A percentile compares a stretch with the other conserved stretches of the same genome.
These are phyloP conservation scores for Psylliodes chrysocephalus DNA, from an alignment of 2,888 invertebrate species.

Conservation along the genomic window DNA sequence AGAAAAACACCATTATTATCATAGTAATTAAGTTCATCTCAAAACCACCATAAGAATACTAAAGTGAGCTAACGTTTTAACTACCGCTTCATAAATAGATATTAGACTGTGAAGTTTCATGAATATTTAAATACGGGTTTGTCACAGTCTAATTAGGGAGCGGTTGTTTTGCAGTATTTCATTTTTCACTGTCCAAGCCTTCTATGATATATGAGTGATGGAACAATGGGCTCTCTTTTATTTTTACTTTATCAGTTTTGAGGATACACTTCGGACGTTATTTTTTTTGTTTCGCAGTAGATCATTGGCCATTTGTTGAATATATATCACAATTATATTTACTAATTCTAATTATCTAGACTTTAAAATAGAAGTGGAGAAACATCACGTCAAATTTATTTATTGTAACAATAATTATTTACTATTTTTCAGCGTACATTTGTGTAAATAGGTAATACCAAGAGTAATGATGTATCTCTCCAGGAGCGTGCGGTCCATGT, in stretches of 20 bases:
- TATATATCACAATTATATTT: too few species aligned
- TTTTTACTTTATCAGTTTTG: conserved; percentile 37
- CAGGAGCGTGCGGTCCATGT: too few species aligned
- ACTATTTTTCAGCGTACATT: too few species aligned
- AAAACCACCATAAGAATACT: conserved; percentile 28
- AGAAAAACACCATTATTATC: conserved; percentile 61
- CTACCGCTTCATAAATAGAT: conserved; percentile 44
- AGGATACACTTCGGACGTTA: conserved; percentile 2
- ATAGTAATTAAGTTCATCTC: conserved; percentile 58
- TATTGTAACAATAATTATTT: too few species aligned
- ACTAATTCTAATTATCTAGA: too few species aligned
- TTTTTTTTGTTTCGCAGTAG: too few species aligned
- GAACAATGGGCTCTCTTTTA: conserved; percentile 31
- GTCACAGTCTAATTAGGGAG: conserved; percentile 42
- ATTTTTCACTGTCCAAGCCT: conserved; percentile 57
- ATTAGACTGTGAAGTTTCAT: conserved; percentile 38
- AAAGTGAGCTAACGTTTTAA: conserved; percentile 46
- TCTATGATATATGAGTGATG: conserved; percentile 53
- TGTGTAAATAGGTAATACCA: too few species aligned
- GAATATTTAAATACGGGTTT: conserved; percentile 6
- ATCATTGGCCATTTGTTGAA: too few species aligned
- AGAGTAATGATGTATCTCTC: too few species aligned
- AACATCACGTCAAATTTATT: too few species aligned
- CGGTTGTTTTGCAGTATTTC: conserved; percentile 51
- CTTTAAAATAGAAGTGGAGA: too few species aligned